Evolutionary conservation across 2,113 vertebrate species (phyloP).

Genomic region (Rhea pennata): DNA sequence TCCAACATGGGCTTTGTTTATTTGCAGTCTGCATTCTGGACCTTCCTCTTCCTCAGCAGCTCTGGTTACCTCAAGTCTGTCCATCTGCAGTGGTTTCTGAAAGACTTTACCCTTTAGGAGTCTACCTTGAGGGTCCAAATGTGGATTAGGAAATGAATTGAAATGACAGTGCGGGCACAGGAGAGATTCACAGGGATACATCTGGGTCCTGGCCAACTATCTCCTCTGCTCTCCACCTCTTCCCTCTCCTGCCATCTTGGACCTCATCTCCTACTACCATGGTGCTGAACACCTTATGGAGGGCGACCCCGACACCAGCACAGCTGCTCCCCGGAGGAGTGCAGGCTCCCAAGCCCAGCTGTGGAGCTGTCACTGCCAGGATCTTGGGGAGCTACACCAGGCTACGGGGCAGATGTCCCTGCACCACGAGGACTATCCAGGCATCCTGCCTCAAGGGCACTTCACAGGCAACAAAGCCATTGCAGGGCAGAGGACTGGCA

Average conservation of each 20-base stretch:
- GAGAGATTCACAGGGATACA: not conserved
- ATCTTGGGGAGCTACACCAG: too few relatives aligned
- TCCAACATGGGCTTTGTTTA: not conserved
- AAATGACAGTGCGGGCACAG: not conserved
- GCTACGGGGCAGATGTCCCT: too few relatives aligned
- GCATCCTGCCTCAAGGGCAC: too few relatives aligned
- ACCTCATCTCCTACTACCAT: not conserved
- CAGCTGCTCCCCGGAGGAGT: too few relatives aligned
- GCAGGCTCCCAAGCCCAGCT: too few relatives aligned
- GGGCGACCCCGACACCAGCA: rapidly evolving
- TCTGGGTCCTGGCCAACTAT: not conserved
- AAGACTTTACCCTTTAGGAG: not conserved
- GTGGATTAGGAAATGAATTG: not conserved
- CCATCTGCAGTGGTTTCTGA: not conserved
- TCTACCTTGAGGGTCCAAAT: too few relatives aligned
- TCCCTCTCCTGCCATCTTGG: rapidly evolving
- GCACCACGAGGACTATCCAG: too few relatives aligned
- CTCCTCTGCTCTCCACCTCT: not conserved
- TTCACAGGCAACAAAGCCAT: too few relatives aligned
- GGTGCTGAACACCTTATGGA: too few relatives aligned
- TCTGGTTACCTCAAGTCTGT: not conserved
- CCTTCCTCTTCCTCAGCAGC: not conserved
- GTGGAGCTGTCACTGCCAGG: too few relatives aligned
- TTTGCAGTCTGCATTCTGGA: not conserved
- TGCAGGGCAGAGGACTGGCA: not conserved